A percentile compares a stretch with the other conserved stretches of the same genome.
Evolutionary conservation across 1,140 invertebrate genomes (phyloP).

Genomic region (Scaptomyza graminum): DNA sequence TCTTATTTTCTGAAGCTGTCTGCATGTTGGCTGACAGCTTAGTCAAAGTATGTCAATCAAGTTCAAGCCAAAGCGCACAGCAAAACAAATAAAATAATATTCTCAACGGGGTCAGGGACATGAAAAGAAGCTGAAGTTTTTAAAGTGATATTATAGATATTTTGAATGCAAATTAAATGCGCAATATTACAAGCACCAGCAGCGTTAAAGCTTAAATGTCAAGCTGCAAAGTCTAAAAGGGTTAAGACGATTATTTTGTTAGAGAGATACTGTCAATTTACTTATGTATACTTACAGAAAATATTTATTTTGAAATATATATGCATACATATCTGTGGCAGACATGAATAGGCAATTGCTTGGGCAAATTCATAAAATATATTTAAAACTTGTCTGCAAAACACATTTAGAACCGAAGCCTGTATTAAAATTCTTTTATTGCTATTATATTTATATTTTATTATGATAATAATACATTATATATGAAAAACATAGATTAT

Average conservation of each 20-base stretch:
- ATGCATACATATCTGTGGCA: not conserved
- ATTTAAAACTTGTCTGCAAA: too few species aligned
- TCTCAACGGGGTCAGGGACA: constrained; percentile 22
- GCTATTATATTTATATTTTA: too few species aligned
- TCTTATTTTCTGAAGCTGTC: constrained; percentile 47
- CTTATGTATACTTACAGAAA: constrained; percentile 32
- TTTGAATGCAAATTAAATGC: constrained; percentile 72
- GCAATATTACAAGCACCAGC: constrained; percentile 48
- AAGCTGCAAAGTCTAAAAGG: constrained; percentile 62
- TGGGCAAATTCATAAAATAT: too few species aligned
- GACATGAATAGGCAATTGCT: constrained; percentile 8
- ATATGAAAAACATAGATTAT: too few species aligned
- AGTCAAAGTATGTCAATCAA: constrained; percentile 78
- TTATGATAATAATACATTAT: too few species aligned
- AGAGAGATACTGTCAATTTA: constrained; percentile 39
- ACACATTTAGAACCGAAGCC: too few species aligned
- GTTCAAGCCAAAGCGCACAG: constrained; percentile 27
- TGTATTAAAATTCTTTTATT: too few species aligned
- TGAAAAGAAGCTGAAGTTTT: constrained; percentile 12
- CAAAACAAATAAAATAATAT: constrained; percentile 55
- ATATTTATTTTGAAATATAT: constrained; percentile 9
- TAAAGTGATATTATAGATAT: constrained; percentile 55
- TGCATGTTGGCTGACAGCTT: constrained; percentile 67
- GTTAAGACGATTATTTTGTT: constrained; percentile 35
- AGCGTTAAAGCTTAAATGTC: constrained; percentile 58